A percentile compares a stretch with the other conserved stretches of the same genome.
These are phyloP conservation scores for Athripsodes cinereus DNA, from an alignment of 2,888 invertebrate species.

Conservation along the genomic window DNA sequence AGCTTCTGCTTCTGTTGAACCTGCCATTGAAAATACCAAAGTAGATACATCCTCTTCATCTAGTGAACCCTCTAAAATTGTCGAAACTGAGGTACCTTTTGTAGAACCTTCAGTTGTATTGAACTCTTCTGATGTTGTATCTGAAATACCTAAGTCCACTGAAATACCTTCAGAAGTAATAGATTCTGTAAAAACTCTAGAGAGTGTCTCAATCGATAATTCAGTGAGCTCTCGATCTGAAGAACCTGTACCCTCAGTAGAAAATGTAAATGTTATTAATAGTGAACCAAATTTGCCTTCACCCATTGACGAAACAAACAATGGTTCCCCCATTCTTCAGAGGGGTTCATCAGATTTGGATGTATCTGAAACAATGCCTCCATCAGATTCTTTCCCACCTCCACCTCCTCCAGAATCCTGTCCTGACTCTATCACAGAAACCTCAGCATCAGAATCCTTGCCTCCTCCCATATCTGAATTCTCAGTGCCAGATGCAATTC, in stretches of 20 bases:
- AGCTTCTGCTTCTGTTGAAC: slow-evolving; percentile 1
- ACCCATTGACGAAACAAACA: slow-evolving; percentile 3
- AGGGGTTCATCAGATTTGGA: slow-evolving; percentile 22
- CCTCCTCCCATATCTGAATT: slow-evolving; percentile 25
- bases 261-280: neutral
- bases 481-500: slow-evolving; percentile 20
- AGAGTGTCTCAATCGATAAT: neutral
- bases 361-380: slow-evolving; percentile 21
- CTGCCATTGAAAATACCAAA: neutral
- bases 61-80: slow-evolving; percentile 1
- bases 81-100: slow-evolving; percentile 1
- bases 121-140: neutral
- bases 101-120: slow-evolving; percentile 6
- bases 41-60: neutral
- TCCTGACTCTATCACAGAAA: slow-evolving; percentile 24
- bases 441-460: slow-evolving; percentile 25
- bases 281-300: neutral
- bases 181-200: no score
- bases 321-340: slow-evolving; percentile 20
- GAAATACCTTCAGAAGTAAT: neutral
- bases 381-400: slow-evolving; percentile 25
- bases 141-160: slow-evolving; percentile 6
- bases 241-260: neutral
- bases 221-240: neutral
- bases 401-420: slow-evolving; percentile 26